phyloP scores from a whole-genome alignment of 2,888 invertebrate species.

The Phaedon cochleariae region DNA sequence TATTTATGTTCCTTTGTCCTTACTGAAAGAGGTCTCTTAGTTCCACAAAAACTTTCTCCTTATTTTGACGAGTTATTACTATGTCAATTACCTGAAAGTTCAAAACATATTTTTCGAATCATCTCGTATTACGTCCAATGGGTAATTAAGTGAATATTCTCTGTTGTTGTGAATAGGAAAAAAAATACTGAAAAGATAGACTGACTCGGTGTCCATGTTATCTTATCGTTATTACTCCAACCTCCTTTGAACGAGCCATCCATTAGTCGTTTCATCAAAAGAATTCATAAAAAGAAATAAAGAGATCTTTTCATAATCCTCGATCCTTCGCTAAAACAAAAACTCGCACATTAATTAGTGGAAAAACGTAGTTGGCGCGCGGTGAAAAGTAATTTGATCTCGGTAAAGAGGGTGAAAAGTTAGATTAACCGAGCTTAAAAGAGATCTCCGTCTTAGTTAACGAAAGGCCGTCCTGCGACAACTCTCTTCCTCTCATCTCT shows the following conservation, averaged over 20 bases:
- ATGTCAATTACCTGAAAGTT: too few species aligned
- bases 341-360: conserved; percentile 29
- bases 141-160: too few species aligned
- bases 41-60: too few species aligned
- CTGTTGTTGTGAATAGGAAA: too few species aligned
- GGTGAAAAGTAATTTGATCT: conserved; percentile 38
- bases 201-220: too few species aligned
- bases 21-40: too few species aligned
- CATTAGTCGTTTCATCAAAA: not conserved
- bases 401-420: conserved; percentile 41
- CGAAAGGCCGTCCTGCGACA: conserved; percentile 31
- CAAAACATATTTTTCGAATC: too few species aligned
- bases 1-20: too few species aligned
- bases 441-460: conserved; percentile 40
- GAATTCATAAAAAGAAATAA: not conserved
- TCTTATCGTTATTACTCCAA: not conserved
- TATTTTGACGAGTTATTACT: too few species aligned
- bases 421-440: conserved; percentile 40
- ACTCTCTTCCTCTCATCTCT: conserved; percentile 18
- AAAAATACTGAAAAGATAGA: too few species aligned
- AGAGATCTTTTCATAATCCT: conserved; percentile 15
- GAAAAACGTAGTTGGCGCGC: conserved; percentile 25
- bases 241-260: not conserved
- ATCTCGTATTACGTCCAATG: too few species aligned
- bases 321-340: conserved; percentile 16